Evolutionary conservation across 1,140 invertebrate genomes (phyloP).

Genomic region (Bombus confusus): DNA sequence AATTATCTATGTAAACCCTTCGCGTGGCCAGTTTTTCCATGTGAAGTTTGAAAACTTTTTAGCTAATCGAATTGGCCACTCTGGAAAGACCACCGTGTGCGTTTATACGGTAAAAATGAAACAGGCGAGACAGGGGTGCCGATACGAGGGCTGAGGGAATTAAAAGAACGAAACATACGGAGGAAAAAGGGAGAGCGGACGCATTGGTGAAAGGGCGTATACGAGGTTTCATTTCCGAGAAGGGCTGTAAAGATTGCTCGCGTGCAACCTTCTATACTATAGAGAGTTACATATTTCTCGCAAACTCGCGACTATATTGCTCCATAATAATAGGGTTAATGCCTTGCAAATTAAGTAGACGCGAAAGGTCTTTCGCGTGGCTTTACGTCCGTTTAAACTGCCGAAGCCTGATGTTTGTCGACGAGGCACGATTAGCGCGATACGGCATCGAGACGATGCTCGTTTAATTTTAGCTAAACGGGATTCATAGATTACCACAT

Average conservation of each 20-base stretch:
- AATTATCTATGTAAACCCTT: not conserved
- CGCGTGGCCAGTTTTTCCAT: not conserved
- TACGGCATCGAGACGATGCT: slow-evolving; percentile 24
- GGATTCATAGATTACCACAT: not conserved
- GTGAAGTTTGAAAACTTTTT: not conserved
- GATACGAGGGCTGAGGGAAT: not conserved
- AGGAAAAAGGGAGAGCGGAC: slow-evolving; percentile 9
- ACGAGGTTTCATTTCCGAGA: slow-evolving; percentile 68
- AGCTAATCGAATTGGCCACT: slow-evolving; percentile 2
- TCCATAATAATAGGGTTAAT: slow-evolving; percentile 68
- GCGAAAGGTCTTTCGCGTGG: slow-evolving; percentile 58
- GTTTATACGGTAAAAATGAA: not conserved
- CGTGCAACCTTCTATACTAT: slow-evolving; percentile 46
- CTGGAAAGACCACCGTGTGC: not conserved
- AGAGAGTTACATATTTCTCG: slow-evolving; percentile 30
- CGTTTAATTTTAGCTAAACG: not conserved
- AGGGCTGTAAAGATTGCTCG: slow-evolving; percentile 66
- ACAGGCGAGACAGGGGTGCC: not conserved
- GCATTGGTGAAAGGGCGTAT: slow-evolving; percentile 22
- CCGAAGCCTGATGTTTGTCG: slow-evolving; percentile 54
- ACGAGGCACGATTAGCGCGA: slow-evolving; percentile 52
- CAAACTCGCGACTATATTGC: slow-evolving; percentile 60
- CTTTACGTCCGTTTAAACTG: slow-evolving; percentile 58
- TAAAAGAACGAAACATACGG: not conserved
- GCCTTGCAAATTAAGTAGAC: slow-evolving; percentile 65